Percentiles rank a stretch among this genome's conserved stretches.
Evolutionary conservation across 23 tunicate species (phyloP).

Genomic region (Diplosoma virens): DNA sequence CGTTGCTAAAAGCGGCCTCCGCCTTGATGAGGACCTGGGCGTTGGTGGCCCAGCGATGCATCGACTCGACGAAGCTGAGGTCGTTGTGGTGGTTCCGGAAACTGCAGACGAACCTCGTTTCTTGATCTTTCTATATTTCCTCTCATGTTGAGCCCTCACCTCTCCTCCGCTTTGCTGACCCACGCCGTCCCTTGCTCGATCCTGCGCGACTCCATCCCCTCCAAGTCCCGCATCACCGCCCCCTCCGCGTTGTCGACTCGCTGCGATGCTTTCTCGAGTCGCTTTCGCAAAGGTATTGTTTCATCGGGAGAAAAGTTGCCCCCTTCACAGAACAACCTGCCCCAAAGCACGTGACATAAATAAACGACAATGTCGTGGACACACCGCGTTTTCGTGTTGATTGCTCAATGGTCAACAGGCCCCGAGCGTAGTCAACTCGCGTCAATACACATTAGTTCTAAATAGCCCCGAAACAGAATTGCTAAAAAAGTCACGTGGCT

Average conservation of each 20-base stretch:
- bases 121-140: too few relatives aligned
- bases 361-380: too few relatives aligned
- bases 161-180: constrained; percentile 71
- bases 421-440: too few relatives aligned
- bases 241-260: constrained; percentile 84
- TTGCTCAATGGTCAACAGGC: too few relatives aligned
- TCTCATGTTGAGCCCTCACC: too few relatives aligned
- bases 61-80: constrained; percentile 58
- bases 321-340: constrained; percentile 84
- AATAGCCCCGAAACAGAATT: too few relatives aligned
- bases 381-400: too few relatives aligned
- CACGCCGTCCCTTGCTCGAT: constrained; percentile 65
- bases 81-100: constrained; percentile 66
- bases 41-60: constrained; percentile 72
- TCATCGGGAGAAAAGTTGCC: constrained; percentile 93
- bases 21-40: constrained; percentile 78
- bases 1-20: constrained; percentile 74
- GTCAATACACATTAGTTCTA: too few relatives aligned
- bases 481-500: too few relatives aligned
- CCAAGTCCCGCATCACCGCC: constrained; percentile 73
- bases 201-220: constrained; percentile 87
- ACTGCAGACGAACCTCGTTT: constrained; percentile 16
- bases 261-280: constrained; percentile 70
- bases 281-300: constrained; percentile 59
- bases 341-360: too few relatives aligned